Evolutionary conservation across 2,888 invertebrate genomes (phyloP).

Genomic region (Antitype chi): DNA sequence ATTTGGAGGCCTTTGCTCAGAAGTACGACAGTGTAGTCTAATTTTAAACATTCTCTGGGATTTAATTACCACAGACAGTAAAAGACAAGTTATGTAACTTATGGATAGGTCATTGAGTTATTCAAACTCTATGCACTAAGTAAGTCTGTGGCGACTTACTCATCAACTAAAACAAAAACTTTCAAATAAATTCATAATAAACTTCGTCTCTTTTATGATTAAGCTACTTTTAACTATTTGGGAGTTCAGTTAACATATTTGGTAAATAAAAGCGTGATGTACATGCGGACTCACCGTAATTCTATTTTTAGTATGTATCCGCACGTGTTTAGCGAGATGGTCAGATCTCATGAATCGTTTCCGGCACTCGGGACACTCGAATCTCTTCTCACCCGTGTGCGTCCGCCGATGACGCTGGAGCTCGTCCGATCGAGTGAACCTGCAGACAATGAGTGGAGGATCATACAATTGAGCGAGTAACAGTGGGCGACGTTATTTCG

Average conservation of each 20-base stretch:
- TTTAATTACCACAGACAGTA: neutral
- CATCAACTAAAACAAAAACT: too few relatives aligned
- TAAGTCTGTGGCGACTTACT: neutral
- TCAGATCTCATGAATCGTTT: slow-evolving; percentile 98
- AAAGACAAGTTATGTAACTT: neutral
- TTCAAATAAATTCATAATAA: too few relatives aligned
- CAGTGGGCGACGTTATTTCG: neutral
- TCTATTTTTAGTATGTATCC: slow-evolving; percentile 93
- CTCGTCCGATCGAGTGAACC: slow-evolving; percentile 93
- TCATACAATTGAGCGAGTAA: neutral
- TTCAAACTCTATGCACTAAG: neutral
- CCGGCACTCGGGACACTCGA: slow-evolving; percentile 96
- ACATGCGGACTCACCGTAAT: slow-evolving; percentile 78
- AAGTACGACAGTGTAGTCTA: too few relatives aligned
- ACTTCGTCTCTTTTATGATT: neutral
- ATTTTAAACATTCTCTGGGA: neutral
- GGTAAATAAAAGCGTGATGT: neutral
- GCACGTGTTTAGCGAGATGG: slow-evolving; percentile 97
- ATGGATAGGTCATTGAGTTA: neutral
- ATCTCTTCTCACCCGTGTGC: slow-evolving; percentile 97
- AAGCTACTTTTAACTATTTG: neutral
- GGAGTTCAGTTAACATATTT: neutral
- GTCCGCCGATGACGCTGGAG: slow-evolving; percentile 96
- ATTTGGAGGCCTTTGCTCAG: too few relatives aligned
- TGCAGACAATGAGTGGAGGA: slow-evolving; percentile 61